Percentiles rank a stretch among this genome's conserved stretches.
Evolutionary conservation across 2,113 vertebrate genomes (phyloP).

Genomic region (Paratilapia polleni): DNA sequence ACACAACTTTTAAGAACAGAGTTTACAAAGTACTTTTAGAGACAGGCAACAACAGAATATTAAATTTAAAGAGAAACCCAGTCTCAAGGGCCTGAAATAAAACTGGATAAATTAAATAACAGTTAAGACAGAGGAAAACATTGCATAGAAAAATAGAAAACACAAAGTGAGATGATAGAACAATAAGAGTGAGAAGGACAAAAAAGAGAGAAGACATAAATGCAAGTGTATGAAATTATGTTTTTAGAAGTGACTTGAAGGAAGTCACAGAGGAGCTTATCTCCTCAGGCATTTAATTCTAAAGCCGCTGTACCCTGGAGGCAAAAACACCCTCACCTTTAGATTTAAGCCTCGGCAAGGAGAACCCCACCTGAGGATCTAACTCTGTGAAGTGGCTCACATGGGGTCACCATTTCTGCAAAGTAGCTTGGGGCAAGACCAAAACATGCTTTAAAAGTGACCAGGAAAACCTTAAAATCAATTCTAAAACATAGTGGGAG

Average conservation of each 20-base stretch:
- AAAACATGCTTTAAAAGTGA: neutral
- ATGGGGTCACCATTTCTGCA: neutral
- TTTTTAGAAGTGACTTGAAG: too few species aligned
- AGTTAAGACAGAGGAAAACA: neutral
- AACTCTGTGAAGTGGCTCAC: too few species aligned
- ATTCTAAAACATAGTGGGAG: neutral
- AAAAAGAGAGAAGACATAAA: neutral
- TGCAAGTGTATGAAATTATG: too few species aligned
- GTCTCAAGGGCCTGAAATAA: too few species aligned
- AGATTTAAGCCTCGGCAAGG: too few species aligned
- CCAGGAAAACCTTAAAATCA: neutral
- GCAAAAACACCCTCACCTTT: too few species aligned
- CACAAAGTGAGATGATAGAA: neutral
- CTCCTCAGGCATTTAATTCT: too few species aligned
- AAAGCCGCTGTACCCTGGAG: too few species aligned
- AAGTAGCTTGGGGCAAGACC: neutral
- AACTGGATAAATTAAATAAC: too few species aligned
- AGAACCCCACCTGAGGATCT: too few species aligned
- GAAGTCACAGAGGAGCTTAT: too few species aligned
- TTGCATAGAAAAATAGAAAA: neutral
- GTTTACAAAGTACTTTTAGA: neutral
- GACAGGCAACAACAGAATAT: neutral
- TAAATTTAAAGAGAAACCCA: neutral
- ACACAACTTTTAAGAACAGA: neutral
- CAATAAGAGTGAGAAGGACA: neutral